phyloP scores from a whole-genome alignment of 2,888 invertebrate genomes.

The Rhagophthalmus giganteus region DNA sequence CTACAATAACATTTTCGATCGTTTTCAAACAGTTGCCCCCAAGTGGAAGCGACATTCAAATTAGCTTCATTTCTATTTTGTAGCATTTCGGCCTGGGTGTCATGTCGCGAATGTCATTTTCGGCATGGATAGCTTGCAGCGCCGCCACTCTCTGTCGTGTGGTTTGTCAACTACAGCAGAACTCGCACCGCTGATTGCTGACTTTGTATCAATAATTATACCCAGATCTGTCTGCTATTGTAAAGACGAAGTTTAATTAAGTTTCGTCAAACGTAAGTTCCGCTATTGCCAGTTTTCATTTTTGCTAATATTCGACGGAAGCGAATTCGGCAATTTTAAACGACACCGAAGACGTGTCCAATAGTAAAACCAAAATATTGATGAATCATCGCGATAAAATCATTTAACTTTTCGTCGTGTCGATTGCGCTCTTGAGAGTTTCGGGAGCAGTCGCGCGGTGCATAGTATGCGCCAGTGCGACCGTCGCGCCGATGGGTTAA shows the following conservation, averaged over 20 bases:
- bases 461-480: too few relatives aligned
- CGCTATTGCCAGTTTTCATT: too few relatives aligned
- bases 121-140: constrained; percentile 30
- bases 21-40: constrained; percentile 29
- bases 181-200: constrained; percentile 33
- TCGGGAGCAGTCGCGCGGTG: too few relatives aligned
- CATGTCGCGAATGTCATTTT: constrained; percentile 33
- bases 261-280: too few relatives aligned
- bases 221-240: constrained; percentile 14
- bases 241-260: neutral
- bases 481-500: too few relatives aligned
- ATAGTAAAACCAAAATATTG: too few relatives aligned
- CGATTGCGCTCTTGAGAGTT: too few relatives aligned
- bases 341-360: too few relatives aligned
- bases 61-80: constrained; percentile 36
- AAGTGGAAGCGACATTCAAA: constrained; percentile 28
- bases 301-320: too few relatives aligned
- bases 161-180: constrained; percentile 38
- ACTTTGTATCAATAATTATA: constrained; percentile 35
- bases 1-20: constrained; percentile 30
- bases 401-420: too few relatives aligned
- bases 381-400: too few relatives aligned
- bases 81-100: constrained; percentile 28
- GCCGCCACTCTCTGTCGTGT: constrained; percentile 31
- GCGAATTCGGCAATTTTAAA: too few relatives aligned